Conservation (phyloP, 2,888 invertebrate species). For the Electrophaes corylata region DNA sequence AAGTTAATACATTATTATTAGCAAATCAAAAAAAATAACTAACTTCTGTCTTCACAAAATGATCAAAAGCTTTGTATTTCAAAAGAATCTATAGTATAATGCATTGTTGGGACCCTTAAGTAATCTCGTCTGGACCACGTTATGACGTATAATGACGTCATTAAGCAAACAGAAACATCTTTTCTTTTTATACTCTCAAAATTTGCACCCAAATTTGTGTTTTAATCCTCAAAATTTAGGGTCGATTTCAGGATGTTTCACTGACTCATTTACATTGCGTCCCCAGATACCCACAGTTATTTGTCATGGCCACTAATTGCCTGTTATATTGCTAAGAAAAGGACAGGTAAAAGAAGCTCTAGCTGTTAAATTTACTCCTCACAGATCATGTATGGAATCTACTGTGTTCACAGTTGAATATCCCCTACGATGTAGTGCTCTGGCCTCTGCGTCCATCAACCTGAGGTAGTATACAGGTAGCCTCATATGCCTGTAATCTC, state of each 20-base stretch:
- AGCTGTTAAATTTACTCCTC: neutral
- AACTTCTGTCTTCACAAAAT: neutral
- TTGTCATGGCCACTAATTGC: constrained; percentile 66
- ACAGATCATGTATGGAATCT: neutral
- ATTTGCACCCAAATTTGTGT: constrained; percentile 43
- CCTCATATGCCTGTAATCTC: no score
- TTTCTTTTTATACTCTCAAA: constrained; percentile 54
- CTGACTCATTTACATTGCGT: constrained; percentile 40
- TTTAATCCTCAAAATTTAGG: constrained; percentile 44
- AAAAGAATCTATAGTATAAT: constrained; percentile 2
- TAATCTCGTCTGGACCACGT: constrained; percentile 65
- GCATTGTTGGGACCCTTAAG: constrained; percentile 47
- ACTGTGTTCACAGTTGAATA: no score
- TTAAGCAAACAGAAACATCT: constrained; percentile 69
- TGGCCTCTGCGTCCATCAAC: no score
- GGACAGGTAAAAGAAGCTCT: constrained; percentile 3
- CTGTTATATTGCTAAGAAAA: constrained; percentile 56
- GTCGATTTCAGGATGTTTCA: constrained; percentile 8
- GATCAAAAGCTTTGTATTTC: neutral
- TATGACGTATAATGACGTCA: constrained; percentile 72
- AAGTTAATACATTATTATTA: no score
- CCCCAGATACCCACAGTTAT: constrained; percentile 57
- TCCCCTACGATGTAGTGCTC: no score
- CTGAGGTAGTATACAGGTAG: no score
- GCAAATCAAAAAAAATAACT: neutral